Conservation (phyloP, 2,797 vertebrate species). For the Harpagifer antarcticus region DNA sequence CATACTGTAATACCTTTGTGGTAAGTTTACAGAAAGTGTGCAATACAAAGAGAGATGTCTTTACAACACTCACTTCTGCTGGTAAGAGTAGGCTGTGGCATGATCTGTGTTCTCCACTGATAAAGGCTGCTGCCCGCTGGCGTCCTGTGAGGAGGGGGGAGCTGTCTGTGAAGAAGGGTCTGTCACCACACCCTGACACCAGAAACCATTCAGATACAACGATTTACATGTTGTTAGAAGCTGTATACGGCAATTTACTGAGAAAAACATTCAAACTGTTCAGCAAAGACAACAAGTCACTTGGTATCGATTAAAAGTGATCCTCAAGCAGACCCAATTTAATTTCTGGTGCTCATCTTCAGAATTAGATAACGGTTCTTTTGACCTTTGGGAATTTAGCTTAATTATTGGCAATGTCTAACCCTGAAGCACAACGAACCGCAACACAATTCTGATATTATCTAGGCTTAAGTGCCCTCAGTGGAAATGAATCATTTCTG, state of each 20-base stretch:
- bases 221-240: not conserved
- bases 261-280: slow-evolving; percentile 6
- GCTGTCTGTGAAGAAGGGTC: slow-evolving; percentile 94
- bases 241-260: not conserved
- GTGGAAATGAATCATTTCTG: not conserved
- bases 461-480: not conserved
- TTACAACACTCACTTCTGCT: slow-evolving; percentile 90
- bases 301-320: slow-evolving; percentile 1
- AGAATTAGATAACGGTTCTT: slow-evolving; percentile 11
- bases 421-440: not conserved
- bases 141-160: slow-evolving; percentile 93
- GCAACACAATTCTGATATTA: slow-evolving; percentile 1
- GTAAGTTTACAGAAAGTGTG: not conserved
- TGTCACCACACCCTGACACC: slow-evolving; percentile 92
- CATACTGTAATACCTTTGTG: too few relatives aligned
- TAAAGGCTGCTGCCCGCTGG: slow-evolving; percentile 94
- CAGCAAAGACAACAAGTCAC: slow-evolving; percentile 1
- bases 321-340: not conserved
- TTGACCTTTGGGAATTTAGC: not conserved
- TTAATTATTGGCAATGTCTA: not conserved
- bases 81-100: slow-evolving; percentile 94
- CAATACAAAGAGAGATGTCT: not conserved
- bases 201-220: slow-evolving; percentile 28
- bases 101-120: slow-evolving; percentile 95
- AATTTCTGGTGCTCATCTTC: slow-evolving; percentile 14